A percentile compares a stretch with the other conserved stretches of the same genome.
phyloP scores from a whole-genome alignment of 2,888 invertebrate species.

The Melipona beecheii region DNA sequence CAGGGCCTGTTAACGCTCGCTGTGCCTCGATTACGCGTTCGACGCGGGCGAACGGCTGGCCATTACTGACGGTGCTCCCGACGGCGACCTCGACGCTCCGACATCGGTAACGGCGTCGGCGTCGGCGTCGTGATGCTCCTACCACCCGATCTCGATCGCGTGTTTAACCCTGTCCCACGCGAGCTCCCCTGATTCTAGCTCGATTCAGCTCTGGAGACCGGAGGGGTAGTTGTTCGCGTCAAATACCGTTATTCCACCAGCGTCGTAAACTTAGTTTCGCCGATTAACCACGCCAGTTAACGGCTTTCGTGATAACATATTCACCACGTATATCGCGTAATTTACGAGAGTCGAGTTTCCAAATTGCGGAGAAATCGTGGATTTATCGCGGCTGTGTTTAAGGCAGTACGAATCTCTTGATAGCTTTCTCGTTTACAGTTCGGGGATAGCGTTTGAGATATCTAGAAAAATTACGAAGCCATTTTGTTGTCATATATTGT shows the following conservation, averaged over 20 bases:
- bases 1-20: slow-evolving; percentile 69
- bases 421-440: not conserved
- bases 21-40: slow-evolving; percentile 70
- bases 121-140: slow-evolving; percentile 63
- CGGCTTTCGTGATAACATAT: slow-evolving; percentile 23
- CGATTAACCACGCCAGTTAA: slow-evolving; percentile 28
- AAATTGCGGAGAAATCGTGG: not conserved
- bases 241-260: slow-evolving; percentile 14
- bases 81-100: slow-evolving; percentile 24
- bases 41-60: slow-evolving; percentile 74
- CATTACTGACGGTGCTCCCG: slow-evolving; percentile 72
- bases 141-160: slow-evolving; percentile 75
- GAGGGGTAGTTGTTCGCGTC: slow-evolving; percentile 6
- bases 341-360: slow-evolving; percentile 21
- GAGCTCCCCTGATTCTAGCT: slow-evolving; percentile 56
- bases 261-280: slow-evolving; percentile 34
- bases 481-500: not conserved
- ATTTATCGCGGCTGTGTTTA: not conserved
- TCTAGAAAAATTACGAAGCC: not conserved
- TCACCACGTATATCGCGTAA: slow-evolving; percentile 10
- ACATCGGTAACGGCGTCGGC: slow-evolving; percentile 62
- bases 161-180: slow-evolving; percentile 70
- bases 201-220: slow-evolving; percentile 19
- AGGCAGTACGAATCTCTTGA: not conserved
- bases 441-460: not conserved